Conservation (phyloP, 35 echinoderm and acorn worm species). For the Anneissia japonica region DNA sequence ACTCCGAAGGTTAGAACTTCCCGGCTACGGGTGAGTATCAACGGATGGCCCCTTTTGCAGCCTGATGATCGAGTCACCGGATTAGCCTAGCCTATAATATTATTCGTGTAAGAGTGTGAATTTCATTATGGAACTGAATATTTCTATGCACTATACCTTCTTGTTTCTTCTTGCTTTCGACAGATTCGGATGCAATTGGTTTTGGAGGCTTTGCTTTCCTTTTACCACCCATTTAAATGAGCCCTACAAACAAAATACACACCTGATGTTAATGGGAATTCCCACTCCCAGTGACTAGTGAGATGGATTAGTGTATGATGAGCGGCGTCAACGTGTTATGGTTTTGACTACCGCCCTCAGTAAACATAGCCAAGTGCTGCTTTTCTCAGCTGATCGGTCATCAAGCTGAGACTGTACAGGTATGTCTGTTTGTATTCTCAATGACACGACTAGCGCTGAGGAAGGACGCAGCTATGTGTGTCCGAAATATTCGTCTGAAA, state of each 20-base stretch:
- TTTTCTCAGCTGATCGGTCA: too few species aligned
- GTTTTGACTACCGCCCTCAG: neutral
- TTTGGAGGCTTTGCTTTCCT: constrained; percentile 18
- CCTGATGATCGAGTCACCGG: neutral
- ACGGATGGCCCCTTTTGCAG: neutral
- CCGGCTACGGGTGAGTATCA: neutral
- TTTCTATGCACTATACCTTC: constrained; percentile 8
- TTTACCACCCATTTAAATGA: neutral
- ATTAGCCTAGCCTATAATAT: neutral
- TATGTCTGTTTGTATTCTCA: too few species aligned
- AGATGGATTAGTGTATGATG: too few species aligned
- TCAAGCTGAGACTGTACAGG: too few species aligned
- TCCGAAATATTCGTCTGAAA: too few species aligned
- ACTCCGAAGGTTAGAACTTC: neutral
- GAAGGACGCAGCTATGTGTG: too few species aligned
- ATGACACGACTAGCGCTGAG: too few species aligned
- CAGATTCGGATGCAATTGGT: constrained; percentile 28
- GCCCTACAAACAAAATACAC: neutral
- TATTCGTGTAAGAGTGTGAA: neutral
- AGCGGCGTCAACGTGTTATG: too few species aligned
- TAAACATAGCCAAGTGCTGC: too few species aligned
- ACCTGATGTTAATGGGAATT: too few species aligned
- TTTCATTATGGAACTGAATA: neutral
- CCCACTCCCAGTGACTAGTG: too few species aligned
- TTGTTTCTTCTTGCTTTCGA: constrained; percentile 13